Evolutionary conservation across 1,140 invertebrate species (phyloP).

Genomic region (Papilio aristodemus): DNA sequence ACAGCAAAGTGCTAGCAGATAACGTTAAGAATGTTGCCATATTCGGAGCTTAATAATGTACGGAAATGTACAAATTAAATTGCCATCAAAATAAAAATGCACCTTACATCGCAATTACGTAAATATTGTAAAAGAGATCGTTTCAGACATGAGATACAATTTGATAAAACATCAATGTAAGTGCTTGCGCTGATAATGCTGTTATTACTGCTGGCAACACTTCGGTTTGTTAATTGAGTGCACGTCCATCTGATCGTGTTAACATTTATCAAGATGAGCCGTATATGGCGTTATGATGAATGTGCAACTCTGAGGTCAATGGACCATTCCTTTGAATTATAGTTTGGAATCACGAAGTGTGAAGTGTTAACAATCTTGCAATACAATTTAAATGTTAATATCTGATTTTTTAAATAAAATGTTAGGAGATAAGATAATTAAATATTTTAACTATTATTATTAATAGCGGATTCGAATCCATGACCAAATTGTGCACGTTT

Average conservation of each 20-base stretch:
- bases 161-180: conserved; percentile 25
- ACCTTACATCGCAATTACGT: conserved; percentile 1
- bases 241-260: not conserved
- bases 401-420: no score
- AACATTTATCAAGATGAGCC: conserved; percentile 6
- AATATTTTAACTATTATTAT: no score
- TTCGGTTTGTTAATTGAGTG: conserved; percentile 15
- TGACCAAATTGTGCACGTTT: no score
- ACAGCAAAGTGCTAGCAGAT: not conserved
- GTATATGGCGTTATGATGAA: conserved; percentile 9
- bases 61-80: not conserved
- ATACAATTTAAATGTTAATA: no score
- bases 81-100: not conserved
- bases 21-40: not conserved
- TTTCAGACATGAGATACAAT: not conserved
- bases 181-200: conserved; percentile 18
- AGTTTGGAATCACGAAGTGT: not conserved
- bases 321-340: not conserved
- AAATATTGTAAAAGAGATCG: not conserved
- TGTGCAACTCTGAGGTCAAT: not conserved
- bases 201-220: conserved; percentile 24
- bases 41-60: not conserved
- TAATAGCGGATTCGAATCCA: no score
- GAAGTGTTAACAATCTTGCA: not conserved
- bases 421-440: no score